Evolutionary conservation across 2,797 vertebrate genomes (phyloP).

Genomic region (Enteromius anoplus): DNA sequence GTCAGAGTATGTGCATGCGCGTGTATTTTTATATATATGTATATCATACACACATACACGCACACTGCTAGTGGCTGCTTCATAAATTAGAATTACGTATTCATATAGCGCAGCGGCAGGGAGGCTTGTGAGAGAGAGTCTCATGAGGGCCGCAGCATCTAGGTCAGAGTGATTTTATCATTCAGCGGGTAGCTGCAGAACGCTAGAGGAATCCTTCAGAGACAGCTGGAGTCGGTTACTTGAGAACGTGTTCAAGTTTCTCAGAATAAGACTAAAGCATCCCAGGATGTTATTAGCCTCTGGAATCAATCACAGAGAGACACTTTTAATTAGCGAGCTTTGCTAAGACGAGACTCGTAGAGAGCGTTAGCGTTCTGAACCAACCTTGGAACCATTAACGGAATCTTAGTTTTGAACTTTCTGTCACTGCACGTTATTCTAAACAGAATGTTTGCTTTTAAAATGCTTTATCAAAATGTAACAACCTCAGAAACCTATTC

Average conservation of each 20-base stretch:
- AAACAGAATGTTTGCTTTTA: not conserved
- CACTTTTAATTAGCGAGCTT: not conserved
- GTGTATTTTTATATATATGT: constrained; percentile 33
- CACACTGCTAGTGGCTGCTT: constrained; percentile 35
- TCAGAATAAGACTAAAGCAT: constrained; percentile 31
- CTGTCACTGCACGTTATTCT: not conserved
- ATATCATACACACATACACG: not conserved
- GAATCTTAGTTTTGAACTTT: not conserved
- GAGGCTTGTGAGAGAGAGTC: constrained; percentile 56
- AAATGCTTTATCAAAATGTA: not conserved
- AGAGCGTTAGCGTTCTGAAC: not conserved
- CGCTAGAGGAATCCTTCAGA: constrained; percentile 48
- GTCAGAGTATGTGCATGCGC: constrained; percentile 19
- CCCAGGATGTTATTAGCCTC: constrained; percentile 23
- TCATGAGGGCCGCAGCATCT: constrained; percentile 70
- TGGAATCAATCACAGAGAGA: constrained; percentile 20
- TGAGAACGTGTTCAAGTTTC: constrained; percentile 31
- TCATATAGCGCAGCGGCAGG: constrained; percentile 42
- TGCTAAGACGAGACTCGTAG: not conserved
- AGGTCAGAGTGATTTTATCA: constrained; percentile 70
- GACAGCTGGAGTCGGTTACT: constrained; percentile 47
- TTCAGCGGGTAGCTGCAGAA: constrained; percentile 56
- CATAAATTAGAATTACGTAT: constrained; percentile 62
- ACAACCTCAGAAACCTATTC: not conserved
- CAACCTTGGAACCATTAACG: not conserved